Percentiles rank a stretch among this genome's conserved stretches.
These are phyloP conservation scores for Danionella dracula DNA, from an alignment of 2,797 vertebrate genomes.

Conservation along the genomic window DNA sequence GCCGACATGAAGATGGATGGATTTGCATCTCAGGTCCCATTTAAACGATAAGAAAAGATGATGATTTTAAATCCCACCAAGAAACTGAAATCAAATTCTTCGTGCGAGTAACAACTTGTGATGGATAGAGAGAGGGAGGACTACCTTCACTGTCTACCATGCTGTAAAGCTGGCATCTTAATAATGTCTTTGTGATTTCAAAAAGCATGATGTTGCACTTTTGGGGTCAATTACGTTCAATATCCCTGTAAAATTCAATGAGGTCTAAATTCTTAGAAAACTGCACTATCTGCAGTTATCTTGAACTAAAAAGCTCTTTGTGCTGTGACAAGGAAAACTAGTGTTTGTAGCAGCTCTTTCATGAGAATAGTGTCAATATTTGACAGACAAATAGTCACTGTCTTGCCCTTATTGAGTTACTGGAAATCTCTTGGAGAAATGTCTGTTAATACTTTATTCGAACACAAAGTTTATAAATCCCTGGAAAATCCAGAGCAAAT, in stretches of 20 bases:
- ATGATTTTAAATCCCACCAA: too few species aligned
- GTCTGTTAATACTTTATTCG: neutral
- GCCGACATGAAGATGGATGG: too few species aligned
- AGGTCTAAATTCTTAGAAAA: slow-evolving; percentile 16
- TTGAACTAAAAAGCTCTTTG: slow-evolving; percentile 11
- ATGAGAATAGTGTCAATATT: slow-evolving; percentile 20
- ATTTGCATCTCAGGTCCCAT: too few species aligned
- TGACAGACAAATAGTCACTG: slow-evolving; percentile 12
- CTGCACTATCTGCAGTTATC: slow-evolving; percentile 5
- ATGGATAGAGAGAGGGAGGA: too few species aligned
- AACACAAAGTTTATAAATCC: slow-evolving; percentile 1
- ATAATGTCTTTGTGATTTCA: neutral
- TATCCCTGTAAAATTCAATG: slow-evolving; percentile 21
- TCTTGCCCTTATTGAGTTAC: neutral
- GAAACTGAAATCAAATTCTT: too few species aligned
- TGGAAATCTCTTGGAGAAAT: neutral
- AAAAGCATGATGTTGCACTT: neutral
- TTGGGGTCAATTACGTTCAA: slow-evolving; percentile 5
- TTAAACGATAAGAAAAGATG: too few species aligned
- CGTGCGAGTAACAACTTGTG: too few species aligned
- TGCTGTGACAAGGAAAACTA: slow-evolving; percentile 17
- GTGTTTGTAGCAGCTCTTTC: slow-evolving; percentile 8
- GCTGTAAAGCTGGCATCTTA: too few species aligned
- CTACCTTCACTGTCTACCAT: too few species aligned
- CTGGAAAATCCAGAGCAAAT: slow-evolving; percentile 11